Base-by-base conservation (phyloP, 1,140 invertebrate species). In the Cyclina sinensis region DNA sequence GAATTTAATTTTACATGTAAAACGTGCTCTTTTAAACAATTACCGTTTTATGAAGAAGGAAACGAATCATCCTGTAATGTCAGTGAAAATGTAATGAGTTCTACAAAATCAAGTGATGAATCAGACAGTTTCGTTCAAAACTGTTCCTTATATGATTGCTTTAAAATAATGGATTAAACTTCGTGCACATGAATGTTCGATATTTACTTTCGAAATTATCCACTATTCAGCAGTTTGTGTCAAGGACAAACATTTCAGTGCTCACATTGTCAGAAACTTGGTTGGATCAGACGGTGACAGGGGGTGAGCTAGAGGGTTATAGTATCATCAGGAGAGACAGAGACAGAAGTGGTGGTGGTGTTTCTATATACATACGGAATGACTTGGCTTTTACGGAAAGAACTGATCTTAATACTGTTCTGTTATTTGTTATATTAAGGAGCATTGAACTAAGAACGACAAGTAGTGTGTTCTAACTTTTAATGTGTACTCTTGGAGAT, bases 301-400 rank as follows among this genome's bases (percentile, higher is more conserved):
- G 35, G 37, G 39, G 21, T 14, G 81, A 83, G 32, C 12, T 83
- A 30, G 54, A 65, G 30, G 62, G 39, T 16, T 68, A 68, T 32
- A 68, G 35, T 46, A 70, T 83, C 37, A 27, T 46, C 12, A 32
- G 59, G 35, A 65, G 43, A 21, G 59, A 83, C 30, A 65, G 81
- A 32, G 46, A 68, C 81, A 83, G 81, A 32, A 39, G 16, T 70
- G 81, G 81, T 21, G 81, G 59, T 5, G 81, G 81, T 65, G 81
- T 68, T 37, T 68, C 16, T 68, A 59, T 68, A 27, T 83, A 68
- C 5, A 83, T 83, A 24, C n/a, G 43, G 24, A 62, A 46, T n/a
- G 81, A 83, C 48, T 12, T 83, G 35, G 59, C 62, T 35, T 82
- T 82, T 43, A 37, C 80, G 9, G 39, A 32, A 65, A 82, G 39